Evolutionary conservation across 2,113 vertebrate genomes (phyloP), one percentile per base, ranked within the genome.

Genomic region (Dasyprocta punctata): DNA sequence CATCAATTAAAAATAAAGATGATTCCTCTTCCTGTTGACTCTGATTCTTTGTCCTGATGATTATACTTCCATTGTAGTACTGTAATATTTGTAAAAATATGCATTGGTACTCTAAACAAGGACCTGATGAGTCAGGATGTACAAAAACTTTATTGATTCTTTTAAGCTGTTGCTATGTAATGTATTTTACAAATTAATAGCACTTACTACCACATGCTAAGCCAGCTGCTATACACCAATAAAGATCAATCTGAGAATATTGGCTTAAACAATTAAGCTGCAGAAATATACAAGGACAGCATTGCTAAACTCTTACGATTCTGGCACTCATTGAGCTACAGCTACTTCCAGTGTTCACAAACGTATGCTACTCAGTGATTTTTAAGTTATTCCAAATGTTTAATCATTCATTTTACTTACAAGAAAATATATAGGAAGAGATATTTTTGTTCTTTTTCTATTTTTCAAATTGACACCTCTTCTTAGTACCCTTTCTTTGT

Each of bases 71-170:
- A 83, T 63, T 0, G 63, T 44, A 92, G 56, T 71, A 26, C 10
- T 86, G 3, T 96, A 97, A 97, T 87, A 33, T 38, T 92, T 92
- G 96, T 71, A 98, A 98, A 98, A 98, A 97, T 98, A 97, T 96
- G 75, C 78, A 96, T 38, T 60, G 61, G 60, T 98, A 77, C 0
- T 1, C 85, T 98, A 97, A 98, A 89, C 94, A 88, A 97, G 90
- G 73, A 84, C 92, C 81, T 69, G 92, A 94, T 91, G 93, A 97
- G 85, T 98, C 97, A 98, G 93, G 95, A 92, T 14, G 56, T 91
- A 92, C 54, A 98, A 90, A 97, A 97, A 96, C 47, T 97, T 38
- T 88, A 98, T 98, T 71, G 98, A 98, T 98, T 98, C 91, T 97
- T 92, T 96, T 83, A 80, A 97, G 92, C 60, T 96, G 60, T 97